Percentiles rank a stretch among this genome's conserved stretches.
Conservation (phyloP, 2,797 vertebrate species). For the Spea hammondii region DNA sequence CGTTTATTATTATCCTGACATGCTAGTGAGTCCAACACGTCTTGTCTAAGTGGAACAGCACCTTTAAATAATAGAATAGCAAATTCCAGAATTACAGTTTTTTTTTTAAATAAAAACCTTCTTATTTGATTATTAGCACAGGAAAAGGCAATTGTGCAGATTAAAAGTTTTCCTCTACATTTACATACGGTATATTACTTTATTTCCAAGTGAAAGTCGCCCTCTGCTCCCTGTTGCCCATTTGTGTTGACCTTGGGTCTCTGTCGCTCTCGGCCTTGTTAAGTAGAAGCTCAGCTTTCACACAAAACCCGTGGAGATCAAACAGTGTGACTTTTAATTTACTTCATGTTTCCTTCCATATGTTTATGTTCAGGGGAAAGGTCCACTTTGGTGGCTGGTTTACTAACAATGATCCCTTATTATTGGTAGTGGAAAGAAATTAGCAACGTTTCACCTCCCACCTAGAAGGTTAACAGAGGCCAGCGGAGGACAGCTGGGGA, state of each 20-base stretch:
- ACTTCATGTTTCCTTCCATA: slow-evolving; percentile 39
- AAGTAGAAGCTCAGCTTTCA: slow-evolving; percentile 30
- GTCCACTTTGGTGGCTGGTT: slow-evolving; percentile 21
- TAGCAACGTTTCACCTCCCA: slow-evolving; percentile 24
- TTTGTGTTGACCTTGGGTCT: slow-evolving; percentile 22
- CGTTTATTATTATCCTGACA: too few species aligned
- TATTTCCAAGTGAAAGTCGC: background rate
- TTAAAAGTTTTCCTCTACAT: background rate
- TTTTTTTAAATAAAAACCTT: too few species aligned
- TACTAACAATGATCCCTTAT: slow-evolving; percentile 35
- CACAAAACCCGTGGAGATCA: slow-evolving; percentile 32
- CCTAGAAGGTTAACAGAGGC: slow-evolving; percentile 25
- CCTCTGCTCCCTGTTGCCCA: slow-evolving; percentile 1
- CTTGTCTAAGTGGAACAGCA: too few species aligned
- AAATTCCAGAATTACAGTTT: too few species aligned
- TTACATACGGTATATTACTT: background rate
- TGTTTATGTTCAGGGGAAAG: slow-evolving; percentile 34
- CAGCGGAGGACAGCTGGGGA: background rate
- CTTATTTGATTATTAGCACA: background rate
- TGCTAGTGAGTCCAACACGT: too few species aligned
- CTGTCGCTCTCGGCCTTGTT: slow-evolving; percentile 20
- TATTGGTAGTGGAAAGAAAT: slow-evolving; percentile 40
- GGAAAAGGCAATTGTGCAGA: background rate
- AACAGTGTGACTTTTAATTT: slow-evolving; percentile 34
- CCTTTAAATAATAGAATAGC: too few species aligned